A percentile compares a stretch with the other conserved stretches of the same genome.
Conservation (phyloP, 2,113 vertebrate species). For the Chaenogobius annularis region DNA sequence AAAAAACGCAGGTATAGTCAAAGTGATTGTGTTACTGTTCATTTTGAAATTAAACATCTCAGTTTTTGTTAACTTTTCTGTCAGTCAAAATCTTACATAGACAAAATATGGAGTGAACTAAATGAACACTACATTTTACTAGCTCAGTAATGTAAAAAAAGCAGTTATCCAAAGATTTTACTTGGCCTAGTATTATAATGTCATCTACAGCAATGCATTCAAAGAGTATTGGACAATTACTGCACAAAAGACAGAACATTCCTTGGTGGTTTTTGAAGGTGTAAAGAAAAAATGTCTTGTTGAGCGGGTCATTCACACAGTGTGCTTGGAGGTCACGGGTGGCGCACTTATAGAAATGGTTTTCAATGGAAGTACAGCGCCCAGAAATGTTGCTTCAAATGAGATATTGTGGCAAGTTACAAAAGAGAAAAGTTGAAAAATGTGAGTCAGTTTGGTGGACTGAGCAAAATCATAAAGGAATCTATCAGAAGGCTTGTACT, state of each 20-base stretch:
- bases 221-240: not conserved
- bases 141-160: no score
- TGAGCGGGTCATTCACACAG: not conserved
- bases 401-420: constrained; percentile 2
- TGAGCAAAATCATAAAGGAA: constrained; percentile 33
- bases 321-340: not conserved
- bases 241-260: not conserved
- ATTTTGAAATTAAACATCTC: no score
- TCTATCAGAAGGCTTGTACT: constrained; percentile 52
- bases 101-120: no score
- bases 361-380: constrained; percentile 2
- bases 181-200: not conserved
- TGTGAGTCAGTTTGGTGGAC: not conserved
- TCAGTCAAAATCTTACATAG: no score
- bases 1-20: not conserved
- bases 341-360: constrained; percentile 1
- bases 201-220: not conserved
- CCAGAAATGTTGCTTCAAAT: not conserved
- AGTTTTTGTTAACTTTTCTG: no score
- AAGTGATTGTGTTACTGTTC: not conserved
- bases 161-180: no score
- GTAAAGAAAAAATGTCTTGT: not conserved
- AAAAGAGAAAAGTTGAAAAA: constrained; percentile 6
- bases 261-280: not conserved
- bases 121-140: no score